A percentile compares a stretch with the other conserved stretches of the same genome.
Evolutionary conservation across 2,113 vertebrate genomes (phyloP).

Genomic region (Irena cyanogastra): DNA sequence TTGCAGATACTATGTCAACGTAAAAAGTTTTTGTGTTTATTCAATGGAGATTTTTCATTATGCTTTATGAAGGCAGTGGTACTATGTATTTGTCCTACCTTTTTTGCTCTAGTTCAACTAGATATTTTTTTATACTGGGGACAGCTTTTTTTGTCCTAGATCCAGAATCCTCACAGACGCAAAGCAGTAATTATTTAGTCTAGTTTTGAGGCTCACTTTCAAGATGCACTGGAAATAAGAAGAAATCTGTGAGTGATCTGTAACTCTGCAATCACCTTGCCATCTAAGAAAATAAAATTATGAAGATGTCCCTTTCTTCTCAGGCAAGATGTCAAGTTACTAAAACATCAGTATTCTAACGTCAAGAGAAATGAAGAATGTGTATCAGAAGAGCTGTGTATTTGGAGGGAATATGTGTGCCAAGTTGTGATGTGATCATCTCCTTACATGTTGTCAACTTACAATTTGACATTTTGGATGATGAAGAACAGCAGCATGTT

Average conservation of each 20-base stretch:
- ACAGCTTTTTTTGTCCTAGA: not conserved
- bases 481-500: not conserved
- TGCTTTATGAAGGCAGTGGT: not conserved
- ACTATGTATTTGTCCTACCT: not conserved
- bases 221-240: not conserved
- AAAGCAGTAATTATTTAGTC: not conserved
- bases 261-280: not conserved
- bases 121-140: not conserved
- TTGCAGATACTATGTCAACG: not conserved
- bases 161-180: not conserved
- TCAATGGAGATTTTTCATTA: not conserved
- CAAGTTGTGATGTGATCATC: not conserved
- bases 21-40: not conserved
- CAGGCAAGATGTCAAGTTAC: not conserved
- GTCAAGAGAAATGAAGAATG: not conserved
- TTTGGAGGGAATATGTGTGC: not conserved
- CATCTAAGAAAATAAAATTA: not conserved
- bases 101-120: not conserved
- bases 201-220: not conserved
- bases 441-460: not conserved
- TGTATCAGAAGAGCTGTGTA: not conserved
- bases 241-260: not conserved
- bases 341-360: not conserved
- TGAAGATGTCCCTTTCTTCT: not conserved
- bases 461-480: not conserved